Evolutionary conservation across 2,797 vertebrate species (phyloP), one percentile per base, ranked within the genome.

Genomic region (Ctenopoma multispine): DNA sequence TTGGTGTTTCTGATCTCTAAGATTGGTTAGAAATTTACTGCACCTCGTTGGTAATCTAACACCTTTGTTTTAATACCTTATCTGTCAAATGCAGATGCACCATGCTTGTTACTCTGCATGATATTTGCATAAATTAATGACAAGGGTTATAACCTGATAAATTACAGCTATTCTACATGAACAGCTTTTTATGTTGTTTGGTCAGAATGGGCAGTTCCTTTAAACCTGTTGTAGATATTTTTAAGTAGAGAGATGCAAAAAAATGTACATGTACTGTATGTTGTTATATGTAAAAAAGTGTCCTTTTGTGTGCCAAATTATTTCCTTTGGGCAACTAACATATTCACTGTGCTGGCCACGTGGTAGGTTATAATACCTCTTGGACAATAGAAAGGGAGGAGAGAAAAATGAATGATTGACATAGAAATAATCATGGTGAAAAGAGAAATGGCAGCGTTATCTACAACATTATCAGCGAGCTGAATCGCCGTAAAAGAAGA

Each of bases 61-160:
- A 40, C 10, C 5, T 10, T 17, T 31, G 5, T 51, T 29, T n/a
- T 46, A 70, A 34, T 36, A 34, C 11, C 13, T 20, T 5, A 34
- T 40, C 55, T 68, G 58, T 48, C 48, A 70, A 40, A 46, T 40
- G 27, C 21, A 69, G 49, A 2, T 49, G 24, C 20, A 23, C 11
- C 4, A 51, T 24, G 14, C 7, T 24, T 60, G 36, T 15, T 47
- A 46, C 34, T 43, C 20, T 13, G n/a, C n/a, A 29, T 21, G 0
- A 2, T 27, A 61, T 66, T 66, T 75, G 14, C 55, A 64, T 77
- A 34, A 66, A 54, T 15, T 27, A 55, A 53, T 43, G 3, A 41
- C 6, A 77, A 62, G 31, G 8, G 55, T 50, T 46, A 46, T 53
- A 34, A 69, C 17, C 34, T 34, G 61, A 57, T 46, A 36, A 56